Conservation (phyloP, 2,113 vertebrate species). For the Budorcas taxicolor region DNA sequence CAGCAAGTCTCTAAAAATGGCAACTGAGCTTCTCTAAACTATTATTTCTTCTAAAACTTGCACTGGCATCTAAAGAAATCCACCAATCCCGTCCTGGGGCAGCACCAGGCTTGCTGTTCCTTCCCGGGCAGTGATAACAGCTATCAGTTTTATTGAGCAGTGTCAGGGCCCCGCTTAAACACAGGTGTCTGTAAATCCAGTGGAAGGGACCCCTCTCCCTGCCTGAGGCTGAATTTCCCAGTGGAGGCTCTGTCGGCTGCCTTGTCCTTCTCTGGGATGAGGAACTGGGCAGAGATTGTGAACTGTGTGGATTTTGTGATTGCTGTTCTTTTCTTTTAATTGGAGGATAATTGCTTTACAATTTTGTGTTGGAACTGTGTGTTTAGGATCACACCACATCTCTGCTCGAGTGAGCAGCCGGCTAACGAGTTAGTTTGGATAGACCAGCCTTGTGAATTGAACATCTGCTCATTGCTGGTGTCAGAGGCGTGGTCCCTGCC, state of each 20-base stretch:
- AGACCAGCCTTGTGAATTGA: neutral
- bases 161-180: neutral
- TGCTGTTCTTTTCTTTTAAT: neutral
- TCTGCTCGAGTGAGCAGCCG: neutral
- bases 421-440: neutral
- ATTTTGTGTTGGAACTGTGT: neutral
- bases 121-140: neutral
- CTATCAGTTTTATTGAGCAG: rapidly evolving
- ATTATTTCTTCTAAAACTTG: neutral
- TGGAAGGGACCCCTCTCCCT: neutral
- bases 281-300: neutral
- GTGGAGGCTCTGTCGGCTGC: neutral
- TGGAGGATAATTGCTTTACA: neutral
- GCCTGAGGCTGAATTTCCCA: neutral
- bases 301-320: neutral
- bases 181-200: neutral
- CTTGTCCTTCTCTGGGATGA: neutral
- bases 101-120: neutral
- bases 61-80: neutral
- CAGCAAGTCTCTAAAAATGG: neutral
- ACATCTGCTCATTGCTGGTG: neutral
- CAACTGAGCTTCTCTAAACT: neutral
- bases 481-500: neutral
- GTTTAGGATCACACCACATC: neutral
- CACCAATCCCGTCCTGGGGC: neutral